Evolutionary conservation across 1,140 invertebrate species (phyloP), one percentile per base, ranked within the genome.

Genomic region (Sycobia sp.): DNA sequence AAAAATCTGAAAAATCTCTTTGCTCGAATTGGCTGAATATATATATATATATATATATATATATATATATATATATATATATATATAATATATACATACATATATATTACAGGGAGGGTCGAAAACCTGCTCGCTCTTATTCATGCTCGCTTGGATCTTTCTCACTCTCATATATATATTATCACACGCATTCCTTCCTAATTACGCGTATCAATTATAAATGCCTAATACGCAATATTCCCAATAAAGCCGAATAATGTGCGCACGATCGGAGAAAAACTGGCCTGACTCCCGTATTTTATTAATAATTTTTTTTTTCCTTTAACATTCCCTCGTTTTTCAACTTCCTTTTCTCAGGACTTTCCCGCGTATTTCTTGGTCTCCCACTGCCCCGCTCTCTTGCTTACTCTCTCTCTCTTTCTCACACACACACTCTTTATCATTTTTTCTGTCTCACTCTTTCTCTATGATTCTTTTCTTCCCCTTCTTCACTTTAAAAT

Each of bases 221-320:
- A n/a, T n/a, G n/a, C n/a, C n/a, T n/a, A n/a, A n/a, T n/a, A n/a
- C n/a, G n/a, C n/a, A 14, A 27, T 57, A 53, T 59, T 29, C 50
- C 53, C 53, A 41, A 57, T 51, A 53, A 59, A 59, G 46, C 62
- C 62, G 47, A 64, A 59, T 46, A 65, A 57, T 65, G 62, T 58
- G 62, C 55, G 62, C 62, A 59, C 62, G 32, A 65, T 64, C 44
- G 49, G 46, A n/a, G n/a, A 53, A 58, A 64, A 41, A 65, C 62
- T 65, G 62, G 62, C 62, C 62, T 65, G 55, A 65, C 62, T 65
- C 62, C 62, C 62, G n/a, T n/a, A n/a, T n/a, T n/a, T n/a, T n/a
- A n/a, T n/a, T n/a, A n/a, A n/a, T n/a, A n/a, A n/a, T 27, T 65
- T 65, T 60, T 58, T 25, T 54, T 58, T 65, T 57, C 25, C 25